Evolutionary conservation across 2,113 vertebrate species (phyloP), one percentile per base, ranked within the genome.

Genomic region (Meleagris gallopavo): DNA sequence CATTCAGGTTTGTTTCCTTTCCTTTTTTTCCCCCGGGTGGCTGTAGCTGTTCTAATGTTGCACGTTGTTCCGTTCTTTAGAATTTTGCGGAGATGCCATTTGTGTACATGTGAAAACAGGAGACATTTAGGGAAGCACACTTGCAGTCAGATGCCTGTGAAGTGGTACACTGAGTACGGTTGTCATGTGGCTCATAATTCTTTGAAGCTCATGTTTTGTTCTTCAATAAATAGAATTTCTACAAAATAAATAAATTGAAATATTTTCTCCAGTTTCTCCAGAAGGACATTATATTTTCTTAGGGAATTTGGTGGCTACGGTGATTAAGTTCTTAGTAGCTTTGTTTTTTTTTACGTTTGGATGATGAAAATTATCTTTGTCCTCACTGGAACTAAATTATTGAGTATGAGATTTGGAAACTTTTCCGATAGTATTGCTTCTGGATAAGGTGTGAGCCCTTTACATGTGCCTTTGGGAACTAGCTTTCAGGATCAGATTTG

Each of bases 401-500:
- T 30, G 24, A 64, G 19, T 34, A 17, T 24, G 38, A 71, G 34
- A 12, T 46, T 41, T 41, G 43, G n/a, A n/a, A 65, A 36, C 17
- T 29, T 60, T 14, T 30, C 67, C 38, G 48, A 13, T 45, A 34
- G 6, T 38, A 38, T 0, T 11, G 9, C 7, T 34, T 77, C 18
- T 25, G 21, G 52, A 24, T 4, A 13, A 4, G 30, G 20, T 5
- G 11, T 12, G 45, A 48, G 32, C 9, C 34, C 21, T 54, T 4
- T 18, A 9, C 16, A 10, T 0, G 0, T 20, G 16, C 41, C 71
- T 34, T 18, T 52, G 32, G 30, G 25, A 36, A n/a, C 41, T 40
- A 54, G n/a, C 45, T 65, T 46, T 66, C 25, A 20, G 67, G 32
- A 25, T 13, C 10, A 48, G 19, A 9, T 52, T 20, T 69, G 6